Evolutionary conservation across 2,888 invertebrate species (phyloP), one percentile per base, ranked within the genome.

Genomic region (Venusia cambrica): DNA sequence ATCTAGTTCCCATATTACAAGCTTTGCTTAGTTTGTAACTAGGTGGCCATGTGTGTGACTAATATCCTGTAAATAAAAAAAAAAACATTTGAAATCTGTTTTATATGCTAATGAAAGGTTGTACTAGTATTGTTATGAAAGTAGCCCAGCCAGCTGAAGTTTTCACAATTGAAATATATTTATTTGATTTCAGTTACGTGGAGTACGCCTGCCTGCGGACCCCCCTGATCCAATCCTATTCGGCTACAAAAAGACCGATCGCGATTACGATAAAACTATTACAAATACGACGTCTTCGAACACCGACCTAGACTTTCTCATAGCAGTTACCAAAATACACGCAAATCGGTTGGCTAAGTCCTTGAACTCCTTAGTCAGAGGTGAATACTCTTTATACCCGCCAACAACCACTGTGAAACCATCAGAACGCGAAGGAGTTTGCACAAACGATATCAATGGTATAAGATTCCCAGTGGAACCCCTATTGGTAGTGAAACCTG

Each of bases 361-460:
- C 7, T 32, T 56, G 1, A 81, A 74, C 43, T 54, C 53, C 6
- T 54, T 71, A 18, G 32, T 76, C 2, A 58, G 55, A 39, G 79
- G 72, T 35, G 84, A 85, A 14, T 84, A 62, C 49, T 61, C 79
- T 1, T 45, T 85, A 17, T 75, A 57, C 43, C 81, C 85, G 19
- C 69, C 71, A 6, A 53, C 41, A 35, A 19, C 42, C n/a, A 38
- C 41, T 6, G 34, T 65, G 3, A 41, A 27, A 3, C 24, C 25
- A 2, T 33, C 62, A 16, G 48, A 56, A 6, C 66, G 79, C 17
- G 69, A 75, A 48, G 50, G 42, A 7, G 48, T 62, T 27, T 84
- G 83, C 40, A 80, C 83, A 1, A 85, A 84, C 40, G 81, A 84
- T 43, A 60, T 81, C 3, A 84, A 85, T 53, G 64, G 48, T 13